A percentile compares a stretch with the other conserved stretches of the same genome.
Conservation (phyloP, 1,140 invertebrate genomes). For the Drosophila paulistorum region DNA sequence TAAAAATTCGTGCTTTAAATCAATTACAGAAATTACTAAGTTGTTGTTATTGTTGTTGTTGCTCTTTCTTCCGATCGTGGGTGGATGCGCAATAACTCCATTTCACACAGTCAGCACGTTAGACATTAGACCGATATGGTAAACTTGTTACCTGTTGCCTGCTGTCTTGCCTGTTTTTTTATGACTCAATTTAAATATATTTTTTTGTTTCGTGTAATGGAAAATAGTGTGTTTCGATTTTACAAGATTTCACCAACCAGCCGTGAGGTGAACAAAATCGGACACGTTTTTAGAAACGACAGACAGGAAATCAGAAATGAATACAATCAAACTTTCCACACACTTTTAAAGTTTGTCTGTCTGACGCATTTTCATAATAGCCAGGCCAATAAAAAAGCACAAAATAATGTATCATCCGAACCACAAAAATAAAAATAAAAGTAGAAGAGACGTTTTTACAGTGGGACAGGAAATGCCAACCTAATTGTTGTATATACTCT, state of each 20-base stretch:
- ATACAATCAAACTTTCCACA: slow-evolving; percentile 54
- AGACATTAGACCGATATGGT: slow-evolving; percentile 57
- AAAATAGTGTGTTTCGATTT: slow-evolving; percentile 53
- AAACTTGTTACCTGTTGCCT: slow-evolving; percentile 39
- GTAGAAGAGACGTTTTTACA: neutral
- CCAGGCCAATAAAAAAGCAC: neutral
- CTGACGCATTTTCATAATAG: slow-evolving; percentile 9
- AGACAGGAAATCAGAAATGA: slow-evolving; percentile 63
- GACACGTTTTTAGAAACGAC: slow-evolving; percentile 52
- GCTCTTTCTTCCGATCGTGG: slow-evolving; percentile 26
- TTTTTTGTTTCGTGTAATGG: neutral
- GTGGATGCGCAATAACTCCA: slow-evolving; percentile 31
- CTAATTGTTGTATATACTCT: slow-evolving; percentile 42
- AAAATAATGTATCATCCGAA: slow-evolving; percentile 5
- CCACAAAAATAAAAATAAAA: too few species aligned
- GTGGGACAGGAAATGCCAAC: slow-evolving; percentile 63
- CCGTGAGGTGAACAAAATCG: slow-evolving; percentile 58
- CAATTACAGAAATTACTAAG: slow-evolving; percentile 51
- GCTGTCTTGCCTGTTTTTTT: slow-evolving; percentile 31
- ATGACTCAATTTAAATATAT: slow-evolving; percentile 70
- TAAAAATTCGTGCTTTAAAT: slow-evolving; percentile 63
- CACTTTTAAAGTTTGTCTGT: slow-evolving; percentile 18
- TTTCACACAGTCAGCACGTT: slow-evolving; percentile 17
- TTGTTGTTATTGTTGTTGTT: neutral
- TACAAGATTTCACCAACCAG: slow-evolving; percentile 47